phyloP scores from a whole-genome alignment of 2,797 vertebrate genomes.

The Halcyon chelicuti region DNA sequence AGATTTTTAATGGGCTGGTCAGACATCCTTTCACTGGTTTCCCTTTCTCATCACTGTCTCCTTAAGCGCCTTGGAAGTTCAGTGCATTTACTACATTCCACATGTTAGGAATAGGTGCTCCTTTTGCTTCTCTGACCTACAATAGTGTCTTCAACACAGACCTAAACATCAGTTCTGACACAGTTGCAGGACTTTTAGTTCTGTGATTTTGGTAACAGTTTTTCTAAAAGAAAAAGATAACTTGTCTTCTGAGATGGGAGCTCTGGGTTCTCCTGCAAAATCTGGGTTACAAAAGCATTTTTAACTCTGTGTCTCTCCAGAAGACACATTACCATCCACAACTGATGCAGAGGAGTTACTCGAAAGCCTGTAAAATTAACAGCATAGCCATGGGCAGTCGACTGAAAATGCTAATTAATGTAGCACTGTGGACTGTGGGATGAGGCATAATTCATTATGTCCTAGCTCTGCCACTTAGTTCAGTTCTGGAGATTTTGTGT shows the following conservation, averaged over 20 bases:
- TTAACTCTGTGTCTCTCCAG: neutral
- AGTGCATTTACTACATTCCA: neutral
- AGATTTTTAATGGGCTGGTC: neutral
- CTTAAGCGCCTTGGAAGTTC: neutral
- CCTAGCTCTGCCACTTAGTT: constrained; percentile 18
- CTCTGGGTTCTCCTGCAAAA: neutral
- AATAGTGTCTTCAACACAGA: neutral
- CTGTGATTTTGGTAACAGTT: neutral
- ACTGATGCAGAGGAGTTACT: constrained; percentile 57
- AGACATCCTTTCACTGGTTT: neutral
- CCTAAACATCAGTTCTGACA: neutral
- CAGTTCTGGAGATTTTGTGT: constrained; percentile 19
- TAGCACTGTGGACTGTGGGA: constrained; percentile 18
- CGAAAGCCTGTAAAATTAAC: constrained; percentile 55
- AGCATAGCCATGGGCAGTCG: constrained; percentile 14
- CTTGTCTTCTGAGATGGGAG: neutral
- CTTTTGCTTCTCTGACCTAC: neutral
- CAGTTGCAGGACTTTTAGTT: neutral
- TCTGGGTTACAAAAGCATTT: neutral
- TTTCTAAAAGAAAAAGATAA: neutral
- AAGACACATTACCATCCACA: constrained; percentile 5
- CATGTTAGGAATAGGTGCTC: neutral
- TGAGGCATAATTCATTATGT: constrained; percentile 55
- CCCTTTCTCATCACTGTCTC: neutral
- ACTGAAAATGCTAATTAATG: constrained; percentile 63